A percentile compares a stretch with the other conserved stretches of the same genome.
Conservation (phyloP, 2,797 vertebrate species). For the Scolopax rusticola region DNA sequence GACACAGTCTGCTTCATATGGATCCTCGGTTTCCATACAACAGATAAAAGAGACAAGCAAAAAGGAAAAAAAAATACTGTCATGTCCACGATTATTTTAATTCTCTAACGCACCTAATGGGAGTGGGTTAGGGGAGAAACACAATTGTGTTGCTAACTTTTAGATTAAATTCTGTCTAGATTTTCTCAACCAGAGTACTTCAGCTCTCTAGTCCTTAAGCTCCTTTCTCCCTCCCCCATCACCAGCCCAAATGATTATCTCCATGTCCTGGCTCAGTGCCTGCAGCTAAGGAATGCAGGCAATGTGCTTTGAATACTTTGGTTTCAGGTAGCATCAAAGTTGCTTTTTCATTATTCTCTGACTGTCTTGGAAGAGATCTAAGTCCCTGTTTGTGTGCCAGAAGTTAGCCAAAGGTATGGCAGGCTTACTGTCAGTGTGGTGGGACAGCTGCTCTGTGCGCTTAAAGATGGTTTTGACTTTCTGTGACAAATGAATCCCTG, state of each 20-base stretch:
- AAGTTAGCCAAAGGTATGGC: background rate
- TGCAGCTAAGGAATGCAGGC: conserved; percentile 57
- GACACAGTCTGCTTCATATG: background rate
- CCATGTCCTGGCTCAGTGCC: conserved; percentile 36
- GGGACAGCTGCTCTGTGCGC: conserved; percentile 14
- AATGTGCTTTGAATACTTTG: conserved; percentile 56
- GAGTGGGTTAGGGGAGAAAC: background rate
- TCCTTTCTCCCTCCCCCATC: conserved; percentile 31
- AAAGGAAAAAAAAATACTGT: background rate
- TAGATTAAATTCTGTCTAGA: background rate
- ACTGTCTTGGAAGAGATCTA: conserved; percentile 56
- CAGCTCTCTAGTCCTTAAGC: background rate
- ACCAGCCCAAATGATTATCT: conserved; percentile 27
- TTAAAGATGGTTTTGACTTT: conserved; percentile 40
- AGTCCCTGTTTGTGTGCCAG: conserved; percentile 27
- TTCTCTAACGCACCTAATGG: background rate
- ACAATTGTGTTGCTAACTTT: background rate
- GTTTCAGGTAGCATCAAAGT: conserved; percentile 74
- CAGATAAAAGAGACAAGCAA: background rate
- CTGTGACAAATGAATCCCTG: conserved; percentile 34
- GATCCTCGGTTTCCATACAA: background rate
- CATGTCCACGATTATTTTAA: fast-evolving
- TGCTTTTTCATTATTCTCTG: conserved; percentile 57
- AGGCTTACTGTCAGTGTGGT: conserved; percentile 10
- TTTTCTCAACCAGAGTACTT: conserved; percentile 2